phyloP scores from a whole-genome alignment of 2,113 vertebrate species.

The Pomatorhinus ruficollis region DNA sequence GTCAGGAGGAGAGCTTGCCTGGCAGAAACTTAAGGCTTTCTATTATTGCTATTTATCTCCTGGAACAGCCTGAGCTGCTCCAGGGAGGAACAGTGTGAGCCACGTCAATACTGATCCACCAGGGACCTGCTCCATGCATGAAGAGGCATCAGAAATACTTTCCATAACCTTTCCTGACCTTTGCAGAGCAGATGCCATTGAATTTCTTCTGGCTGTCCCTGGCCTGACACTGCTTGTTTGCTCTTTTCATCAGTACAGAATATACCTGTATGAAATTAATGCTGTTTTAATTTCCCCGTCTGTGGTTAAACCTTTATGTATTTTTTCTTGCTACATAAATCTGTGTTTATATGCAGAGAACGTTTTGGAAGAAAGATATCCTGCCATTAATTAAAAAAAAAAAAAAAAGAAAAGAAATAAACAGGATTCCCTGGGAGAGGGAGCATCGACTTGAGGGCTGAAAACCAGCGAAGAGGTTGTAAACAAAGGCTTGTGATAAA shows the following conservation, averaged over 20 bases:
- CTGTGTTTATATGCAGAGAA: not conserved
- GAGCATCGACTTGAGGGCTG: not conserved
- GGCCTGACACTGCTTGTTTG: not conserved
- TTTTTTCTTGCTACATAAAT: not conserved
- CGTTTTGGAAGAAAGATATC: not conserved
- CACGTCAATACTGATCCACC: not conserved
- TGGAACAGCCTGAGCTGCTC: not conserved
- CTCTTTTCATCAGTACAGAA: not conserved
- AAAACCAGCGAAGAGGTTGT: not conserved
- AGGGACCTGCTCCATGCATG: not conserved
- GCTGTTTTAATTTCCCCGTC: not conserved
- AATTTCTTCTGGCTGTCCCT: not conserved
- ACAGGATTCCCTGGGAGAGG: not conserved
- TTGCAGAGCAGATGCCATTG: not conserved
- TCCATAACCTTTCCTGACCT: not conserved
- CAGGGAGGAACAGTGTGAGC: not conserved
- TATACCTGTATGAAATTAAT: not conserved
- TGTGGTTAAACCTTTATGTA: not conserved
- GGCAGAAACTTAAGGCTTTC: not conserved
- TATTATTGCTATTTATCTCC: not conserved
- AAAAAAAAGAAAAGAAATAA: not conserved
- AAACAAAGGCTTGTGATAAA: constrained; percentile 49
- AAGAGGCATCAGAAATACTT: not conserved
- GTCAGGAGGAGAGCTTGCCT: not conserved
- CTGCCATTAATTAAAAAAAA: not conserved